phyloP scores from a whole-genome alignment of 2,113 vertebrate species.

The Carassius carassius region DNA sequence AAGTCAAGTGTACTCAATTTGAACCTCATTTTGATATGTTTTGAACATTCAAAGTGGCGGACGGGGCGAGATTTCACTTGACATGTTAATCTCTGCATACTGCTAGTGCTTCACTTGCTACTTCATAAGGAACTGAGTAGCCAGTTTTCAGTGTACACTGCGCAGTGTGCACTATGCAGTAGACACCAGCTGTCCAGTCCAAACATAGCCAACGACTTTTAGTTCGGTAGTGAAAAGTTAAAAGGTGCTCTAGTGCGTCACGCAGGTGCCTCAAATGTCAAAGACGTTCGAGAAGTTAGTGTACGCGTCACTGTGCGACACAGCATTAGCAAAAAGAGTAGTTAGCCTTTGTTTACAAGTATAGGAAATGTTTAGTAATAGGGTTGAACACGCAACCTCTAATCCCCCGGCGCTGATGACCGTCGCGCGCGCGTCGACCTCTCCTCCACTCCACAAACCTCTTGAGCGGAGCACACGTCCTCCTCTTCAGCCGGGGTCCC shows the following conservation, averaged over 20 bases:
- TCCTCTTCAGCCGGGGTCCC: neutral
- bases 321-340: neutral
- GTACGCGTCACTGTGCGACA: neutral
- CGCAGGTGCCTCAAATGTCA: conserved; percentile 53
- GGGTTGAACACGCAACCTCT: conserved; percentile 78
- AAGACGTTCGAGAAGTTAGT: neutral
- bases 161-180: conserved; percentile 1
- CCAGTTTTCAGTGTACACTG: neutral
- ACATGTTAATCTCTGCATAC: neutral
- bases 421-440: conserved; percentile 64
- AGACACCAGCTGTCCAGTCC: neutral
- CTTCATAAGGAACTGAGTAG: neutral
- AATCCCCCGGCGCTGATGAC: conserved; percentile 64
- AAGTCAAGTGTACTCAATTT: neutral
- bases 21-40: neutral
- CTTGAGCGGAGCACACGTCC: conserved; percentile 38
- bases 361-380: conserved; percentile 59
- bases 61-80: too few species aligned
- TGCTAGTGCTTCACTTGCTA: neutral
- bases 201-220: neutral
- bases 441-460: conserved; percentile 50
- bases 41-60: neutral
- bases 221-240: conserved; percentile 69
- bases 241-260: conserved; percentile 78
- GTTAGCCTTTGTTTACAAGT: conserved; percentile 51